These are phyloP conservation scores for Coccyzus lansbergi DNA, from an alignment of 2,797 vertebrate species.

Conservation along the genomic window DNA sequence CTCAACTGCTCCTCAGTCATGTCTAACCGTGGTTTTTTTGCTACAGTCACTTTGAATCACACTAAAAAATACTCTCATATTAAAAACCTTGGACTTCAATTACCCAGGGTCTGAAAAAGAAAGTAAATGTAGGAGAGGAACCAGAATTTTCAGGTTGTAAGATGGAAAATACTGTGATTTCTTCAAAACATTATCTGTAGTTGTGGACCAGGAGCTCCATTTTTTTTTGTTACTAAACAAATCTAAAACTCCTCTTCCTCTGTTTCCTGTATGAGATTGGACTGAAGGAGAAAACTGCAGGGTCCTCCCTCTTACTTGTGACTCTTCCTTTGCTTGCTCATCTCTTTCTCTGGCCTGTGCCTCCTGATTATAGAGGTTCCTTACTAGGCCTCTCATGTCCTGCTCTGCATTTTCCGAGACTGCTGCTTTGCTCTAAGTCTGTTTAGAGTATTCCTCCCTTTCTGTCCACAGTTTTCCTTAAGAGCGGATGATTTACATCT, in stretches of 20 bases:
- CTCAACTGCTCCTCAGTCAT: no score
- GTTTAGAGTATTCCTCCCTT: neutral
- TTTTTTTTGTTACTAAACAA: neutral
- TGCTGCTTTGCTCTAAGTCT: neutral
- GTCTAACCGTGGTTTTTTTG: neutral
- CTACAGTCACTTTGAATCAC: neutral
- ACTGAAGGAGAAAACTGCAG: neutral
- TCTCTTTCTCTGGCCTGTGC: neutral
- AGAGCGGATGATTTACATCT: neutral
- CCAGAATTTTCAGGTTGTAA: neutral
- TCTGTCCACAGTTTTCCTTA: neutral
- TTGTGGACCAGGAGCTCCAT: neutral
- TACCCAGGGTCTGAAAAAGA: neutral
- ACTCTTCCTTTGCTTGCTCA: neutral
- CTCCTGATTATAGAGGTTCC: neutral
- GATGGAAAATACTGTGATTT: neutral
- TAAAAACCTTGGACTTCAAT: neutral
- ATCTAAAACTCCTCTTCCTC: neutral
- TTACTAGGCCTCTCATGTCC: neutral
- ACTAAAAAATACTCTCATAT: neutral
- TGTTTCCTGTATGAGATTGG: neutral
- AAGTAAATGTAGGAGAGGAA: neutral
- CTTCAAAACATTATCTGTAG: neutral
- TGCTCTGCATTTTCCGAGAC: neutral
- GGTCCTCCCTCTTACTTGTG: neutral